Evolutionary conservation across 30 jellyfish, hydroid and myxozoan genomes (phyloP).

Genomic region (Aurelia aurita): DNA sequence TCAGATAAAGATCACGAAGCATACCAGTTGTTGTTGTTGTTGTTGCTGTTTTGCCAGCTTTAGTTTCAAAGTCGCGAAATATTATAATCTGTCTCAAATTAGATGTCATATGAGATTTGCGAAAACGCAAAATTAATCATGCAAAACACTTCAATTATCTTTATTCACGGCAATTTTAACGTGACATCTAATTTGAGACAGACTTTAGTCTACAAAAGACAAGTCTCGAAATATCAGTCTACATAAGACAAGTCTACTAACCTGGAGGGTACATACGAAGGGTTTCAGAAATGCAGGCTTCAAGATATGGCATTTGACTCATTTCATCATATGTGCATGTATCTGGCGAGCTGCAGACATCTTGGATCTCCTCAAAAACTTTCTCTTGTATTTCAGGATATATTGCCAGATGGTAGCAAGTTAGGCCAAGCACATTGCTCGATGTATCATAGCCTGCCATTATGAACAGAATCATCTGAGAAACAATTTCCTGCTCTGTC

Average conservation of each 20-base stretch:
- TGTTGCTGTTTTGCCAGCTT: too few relatives aligned
- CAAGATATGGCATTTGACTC: constrained; percentile 56
- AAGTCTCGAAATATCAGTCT: too few relatives aligned
- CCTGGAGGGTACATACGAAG: constrained; percentile 72
- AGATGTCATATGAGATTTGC: too few relatives aligned
- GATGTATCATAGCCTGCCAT: constrained; percentile 86
- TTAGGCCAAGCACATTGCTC: constrained; percentile 45
- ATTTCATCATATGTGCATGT: constrained; percentile 54
- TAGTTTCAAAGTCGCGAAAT: too few relatives aligned
- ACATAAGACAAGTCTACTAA: not conserved
- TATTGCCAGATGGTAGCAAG: constrained; percentile 67
- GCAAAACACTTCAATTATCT: too few relatives aligned
- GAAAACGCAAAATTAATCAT: too few relatives aligned
- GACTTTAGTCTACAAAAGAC: too few relatives aligned
- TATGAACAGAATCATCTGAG: constrained; percentile 56
- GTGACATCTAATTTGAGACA: too few relatives aligned
- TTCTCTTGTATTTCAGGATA: constrained; percentile 72
- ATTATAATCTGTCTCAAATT: too few relatives aligned
- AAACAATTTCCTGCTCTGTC: constrained; percentile 69
- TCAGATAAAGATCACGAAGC: too few relatives aligned
- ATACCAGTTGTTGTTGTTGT: too few relatives aligned
- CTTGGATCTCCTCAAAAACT: constrained; percentile 68
- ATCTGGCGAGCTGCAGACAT: constrained; percentile 39
- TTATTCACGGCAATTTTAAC: too few relatives aligned
- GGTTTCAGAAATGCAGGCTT: constrained; percentile 66